phyloP scores from a whole-genome alignment of 2,888 invertebrate genomes.

The Pseudolycoriella hygida region DNA sequence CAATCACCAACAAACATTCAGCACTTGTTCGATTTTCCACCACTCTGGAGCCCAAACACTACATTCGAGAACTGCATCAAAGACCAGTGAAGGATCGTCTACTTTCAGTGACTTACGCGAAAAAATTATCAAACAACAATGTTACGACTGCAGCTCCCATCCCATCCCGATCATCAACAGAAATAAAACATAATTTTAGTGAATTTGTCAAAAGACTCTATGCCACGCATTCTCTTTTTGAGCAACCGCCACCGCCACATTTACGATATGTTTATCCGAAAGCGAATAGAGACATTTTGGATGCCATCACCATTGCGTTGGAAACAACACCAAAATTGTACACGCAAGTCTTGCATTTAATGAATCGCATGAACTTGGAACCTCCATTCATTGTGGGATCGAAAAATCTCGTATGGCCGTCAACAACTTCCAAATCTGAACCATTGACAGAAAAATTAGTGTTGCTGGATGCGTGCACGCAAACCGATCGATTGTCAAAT shows the following conservation, averaged over 20 bases:
- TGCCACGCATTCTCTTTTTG: conserved; percentile 42
- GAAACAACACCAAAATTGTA: conserved; percentile 67
- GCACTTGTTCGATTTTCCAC: not conserved
- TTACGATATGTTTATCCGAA: conserved; percentile 67
- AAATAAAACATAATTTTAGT: conserved; percentile 29
- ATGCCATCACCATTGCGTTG: conserved; percentile 61
- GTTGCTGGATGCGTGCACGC: conserved; percentile 15
- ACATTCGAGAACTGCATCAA: conserved; percentile 41
- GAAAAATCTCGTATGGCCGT: not conserved
- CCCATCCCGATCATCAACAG: conserved; percentile 2
- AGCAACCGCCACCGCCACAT: conserved; percentile 58
- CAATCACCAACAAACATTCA: not conserved
- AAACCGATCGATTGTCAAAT: conserved; percentile 16
- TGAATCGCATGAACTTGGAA: conserved; percentile 87
- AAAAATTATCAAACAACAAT: conserved; percentile 18
- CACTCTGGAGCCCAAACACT: not conserved
- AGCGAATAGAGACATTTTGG: conserved; percentile 49
- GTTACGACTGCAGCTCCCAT: conserved; percentile 9
- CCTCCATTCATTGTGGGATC: conserved; percentile 49
- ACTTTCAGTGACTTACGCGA: conserved; percentile 56
- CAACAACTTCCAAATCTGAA: not conserved
- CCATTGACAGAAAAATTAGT: not conserved
- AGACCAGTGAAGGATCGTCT: conserved; percentile 46
- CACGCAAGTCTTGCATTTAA: conserved; percentile 68
- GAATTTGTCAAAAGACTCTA: conserved; percentile 38